Conservation (phyloP, 2,888 invertebrate genomes). For the Rhimphoctona megacephalus region DNA sequence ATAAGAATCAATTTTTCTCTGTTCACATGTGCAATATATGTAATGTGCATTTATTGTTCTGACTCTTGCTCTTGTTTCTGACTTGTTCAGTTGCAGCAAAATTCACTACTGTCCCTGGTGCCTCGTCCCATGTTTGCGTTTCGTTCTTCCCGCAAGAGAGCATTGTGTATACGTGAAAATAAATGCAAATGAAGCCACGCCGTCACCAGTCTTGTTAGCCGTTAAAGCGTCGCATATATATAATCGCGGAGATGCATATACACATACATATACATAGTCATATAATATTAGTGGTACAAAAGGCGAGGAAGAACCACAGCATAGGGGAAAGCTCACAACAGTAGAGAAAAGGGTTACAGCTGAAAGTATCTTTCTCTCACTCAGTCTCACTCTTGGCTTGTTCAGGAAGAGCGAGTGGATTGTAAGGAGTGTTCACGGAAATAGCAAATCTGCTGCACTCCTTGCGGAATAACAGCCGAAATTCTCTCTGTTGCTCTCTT, state of each 20-base stretch:
- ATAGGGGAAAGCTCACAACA: constrained; percentile 35
- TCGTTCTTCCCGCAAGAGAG: constrained; percentile 24
- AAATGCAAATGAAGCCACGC: constrained; percentile 77
- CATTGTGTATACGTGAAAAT: constrained; percentile 71
- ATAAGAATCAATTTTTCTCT: background rate
- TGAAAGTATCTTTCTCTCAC: constrained; percentile 42
- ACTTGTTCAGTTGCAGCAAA: constrained; percentile 17
- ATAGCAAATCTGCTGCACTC: constrained; percentile 74
- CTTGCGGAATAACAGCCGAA: constrained; percentile 69
- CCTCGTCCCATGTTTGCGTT: constrained; percentile 32
- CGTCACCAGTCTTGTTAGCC: constrained; percentile 74
- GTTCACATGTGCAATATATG: background rate
- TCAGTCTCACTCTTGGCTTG: constrained; percentile 4
- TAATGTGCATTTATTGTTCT: background rate
- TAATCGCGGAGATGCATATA: constrained; percentile 52
- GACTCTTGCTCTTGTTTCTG: constrained; percentile 12
- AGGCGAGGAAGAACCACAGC: constrained; percentile 58
- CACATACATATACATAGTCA: constrained; percentile 2
- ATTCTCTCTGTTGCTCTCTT: constrained; percentile 30
- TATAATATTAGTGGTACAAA: constrained; percentile 42
- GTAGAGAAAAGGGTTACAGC: constrained; percentile 51
- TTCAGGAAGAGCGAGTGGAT: constrained; percentile 56
- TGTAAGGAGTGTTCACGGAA: constrained; percentile 70
- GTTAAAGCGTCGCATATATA: constrained; percentile 74
- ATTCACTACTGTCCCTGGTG: constrained; percentile 8